Evolutionary conservation across 2,113 vertebrate genomes (phyloP).

Genomic region (Pyxicephalus adspersus): DNA sequence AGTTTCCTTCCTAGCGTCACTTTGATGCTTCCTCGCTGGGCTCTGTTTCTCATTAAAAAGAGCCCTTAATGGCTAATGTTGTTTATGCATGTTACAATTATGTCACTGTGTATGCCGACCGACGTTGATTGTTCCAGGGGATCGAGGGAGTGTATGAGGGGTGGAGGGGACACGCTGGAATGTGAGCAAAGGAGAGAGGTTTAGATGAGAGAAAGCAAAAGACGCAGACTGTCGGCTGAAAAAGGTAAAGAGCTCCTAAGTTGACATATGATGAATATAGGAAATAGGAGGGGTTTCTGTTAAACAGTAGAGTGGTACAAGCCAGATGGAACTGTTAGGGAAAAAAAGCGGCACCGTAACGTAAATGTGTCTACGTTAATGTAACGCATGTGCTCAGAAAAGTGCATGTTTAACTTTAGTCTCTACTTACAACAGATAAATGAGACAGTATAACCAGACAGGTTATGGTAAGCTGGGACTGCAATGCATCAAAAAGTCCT

Average conservation of each 20-base stretch:
- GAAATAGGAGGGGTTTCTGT: constrained; percentile 9
- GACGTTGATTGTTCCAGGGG: constrained; percentile 62
- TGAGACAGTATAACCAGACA: too few species aligned
- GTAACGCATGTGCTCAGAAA: too few species aligned
- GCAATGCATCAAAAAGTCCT: too few species aligned
- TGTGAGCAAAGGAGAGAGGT: constrained; percentile 52
- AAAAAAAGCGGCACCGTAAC: too few species aligned
- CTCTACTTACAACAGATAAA: too few species aligned
- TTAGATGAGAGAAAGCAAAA: constrained; percentile 19
- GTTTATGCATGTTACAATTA: constrained; percentile 76
- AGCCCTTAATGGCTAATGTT: constrained; percentile 79
- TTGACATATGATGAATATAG: constrained; percentile 13
- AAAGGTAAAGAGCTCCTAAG: background rate
- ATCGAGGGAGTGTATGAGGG: constrained; percentile 56
- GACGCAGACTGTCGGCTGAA: background rate
- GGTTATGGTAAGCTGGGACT: too few species aligned
- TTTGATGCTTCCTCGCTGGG: constrained; percentile 78
- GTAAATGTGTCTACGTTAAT: too few species aligned
- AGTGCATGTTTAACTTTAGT: too few species aligned
- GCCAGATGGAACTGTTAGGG: too few species aligned
- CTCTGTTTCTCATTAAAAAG: constrained; percentile 84
- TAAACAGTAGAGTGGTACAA: too few species aligned
- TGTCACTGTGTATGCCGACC: constrained; percentile 71
- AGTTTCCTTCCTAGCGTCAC: constrained; percentile 81
- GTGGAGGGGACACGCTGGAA: constrained; percentile 51